Conservation (phyloP, 2,113 vertebrate genomes). For the Sander lucioperca region DNA sequence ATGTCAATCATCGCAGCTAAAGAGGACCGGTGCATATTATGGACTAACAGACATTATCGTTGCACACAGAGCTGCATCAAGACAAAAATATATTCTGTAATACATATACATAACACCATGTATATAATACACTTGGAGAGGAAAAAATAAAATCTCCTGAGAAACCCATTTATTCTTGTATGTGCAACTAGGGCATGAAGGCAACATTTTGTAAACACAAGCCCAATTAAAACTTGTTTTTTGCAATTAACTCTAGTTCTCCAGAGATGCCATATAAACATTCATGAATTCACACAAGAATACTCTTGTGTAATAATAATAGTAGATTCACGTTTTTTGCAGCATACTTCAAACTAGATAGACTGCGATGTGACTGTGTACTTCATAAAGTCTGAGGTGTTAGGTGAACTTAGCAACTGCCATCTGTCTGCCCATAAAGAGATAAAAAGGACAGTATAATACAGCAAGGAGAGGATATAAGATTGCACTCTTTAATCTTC, state of each 20-base stretch:
- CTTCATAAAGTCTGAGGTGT: conserved; percentile 22
- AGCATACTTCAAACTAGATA: conserved; percentile 15
- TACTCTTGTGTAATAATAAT: no score
- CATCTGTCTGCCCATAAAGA: conserved; percentile 21
- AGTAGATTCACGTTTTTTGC: background rate
- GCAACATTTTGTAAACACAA: conserved; percentile 67
- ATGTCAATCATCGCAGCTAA: conserved; percentile 50
- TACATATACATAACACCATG: conserved; percentile 5
- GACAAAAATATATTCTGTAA: background rate
- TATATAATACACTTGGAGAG: conserved; percentile 22
- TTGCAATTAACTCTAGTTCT: conserved; percentile 54
- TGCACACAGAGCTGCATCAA: background rate
- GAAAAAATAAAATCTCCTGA: conserved; percentile 6
- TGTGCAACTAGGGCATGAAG: conserved; percentile 51
- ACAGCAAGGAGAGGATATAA: background rate
- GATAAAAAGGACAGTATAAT: background rate
- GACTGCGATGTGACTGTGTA: background rate
- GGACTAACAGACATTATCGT: background rate
- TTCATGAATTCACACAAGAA: conserved; percentile 24
- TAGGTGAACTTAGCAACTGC: conserved; percentile 10
- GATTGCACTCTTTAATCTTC: background rate
- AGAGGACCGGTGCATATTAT: conserved; percentile 1
- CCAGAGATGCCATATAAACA: conserved; percentile 34
- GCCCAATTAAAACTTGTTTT: conserved; percentile 69
- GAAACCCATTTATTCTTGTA: conserved; percentile 26